Conservation (phyloP, 2,113 vertebrate genomes). For the Coptodon rendalli region DNA sequence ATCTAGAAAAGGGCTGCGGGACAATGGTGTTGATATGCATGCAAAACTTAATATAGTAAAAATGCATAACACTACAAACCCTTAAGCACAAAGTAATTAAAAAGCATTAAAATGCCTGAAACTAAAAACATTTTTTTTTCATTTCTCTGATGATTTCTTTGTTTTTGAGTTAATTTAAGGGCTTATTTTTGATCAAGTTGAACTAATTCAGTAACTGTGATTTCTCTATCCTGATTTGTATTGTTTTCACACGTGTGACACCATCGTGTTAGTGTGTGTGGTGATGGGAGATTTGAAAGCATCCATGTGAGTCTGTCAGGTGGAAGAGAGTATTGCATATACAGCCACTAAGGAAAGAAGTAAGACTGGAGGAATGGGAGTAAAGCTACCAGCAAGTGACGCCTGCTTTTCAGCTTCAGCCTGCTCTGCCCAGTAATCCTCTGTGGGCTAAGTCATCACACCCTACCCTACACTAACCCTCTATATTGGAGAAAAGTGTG, state of each 20-base stretch:
- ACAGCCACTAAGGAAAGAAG: neutral
- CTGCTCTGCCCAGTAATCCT: neutral
- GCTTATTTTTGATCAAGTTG: neutral
- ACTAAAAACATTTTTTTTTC: rapidly evolving
- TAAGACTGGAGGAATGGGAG: neutral
- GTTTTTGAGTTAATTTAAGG: neutral
- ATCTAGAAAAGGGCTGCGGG: neutral
- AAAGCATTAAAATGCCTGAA: neutral
- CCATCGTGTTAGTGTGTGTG: neutral
- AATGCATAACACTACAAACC: neutral
- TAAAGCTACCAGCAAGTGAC: neutral
- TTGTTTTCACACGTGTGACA: neutral
- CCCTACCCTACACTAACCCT: neutral
- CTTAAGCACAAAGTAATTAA: neutral
- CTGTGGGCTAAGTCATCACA: neutral
- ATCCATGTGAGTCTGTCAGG: neutral
- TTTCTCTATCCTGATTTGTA: neutral
- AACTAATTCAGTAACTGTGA: neutral
- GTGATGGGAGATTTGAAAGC: neutral
- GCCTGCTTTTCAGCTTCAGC: neutral
- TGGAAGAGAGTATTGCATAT: neutral
- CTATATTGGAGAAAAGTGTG: neutral
- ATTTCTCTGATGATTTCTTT: neutral
- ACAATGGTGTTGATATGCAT: neutral
- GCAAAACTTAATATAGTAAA: neutral